These are phyloP conservation scores for Galeopsomyia nigrocyanea DNA, from an alignment of 2,888 invertebrate genomes.

Conservation along the genomic window DNA sequence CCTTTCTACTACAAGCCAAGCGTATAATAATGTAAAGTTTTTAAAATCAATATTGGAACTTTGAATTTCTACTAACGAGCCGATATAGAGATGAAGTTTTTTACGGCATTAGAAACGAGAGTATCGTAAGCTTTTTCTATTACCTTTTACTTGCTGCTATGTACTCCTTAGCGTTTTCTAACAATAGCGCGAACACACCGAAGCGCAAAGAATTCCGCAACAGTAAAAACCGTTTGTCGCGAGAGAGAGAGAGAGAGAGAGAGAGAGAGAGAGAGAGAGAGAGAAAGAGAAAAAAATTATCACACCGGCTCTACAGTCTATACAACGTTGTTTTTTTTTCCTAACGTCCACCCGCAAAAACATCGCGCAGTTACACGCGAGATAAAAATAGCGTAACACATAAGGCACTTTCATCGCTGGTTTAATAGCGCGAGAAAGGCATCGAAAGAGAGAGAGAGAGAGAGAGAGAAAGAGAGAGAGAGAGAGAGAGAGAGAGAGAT, in stretches of 20 bases:
- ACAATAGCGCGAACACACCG: constrained; percentile 5
- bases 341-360: not conserved
- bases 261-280: constrained; percentile 9
- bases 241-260: not conserved
- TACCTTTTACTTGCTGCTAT: no score
- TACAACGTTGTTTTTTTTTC: no score
- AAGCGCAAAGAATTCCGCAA: not conserved
- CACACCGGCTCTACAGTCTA: no score
- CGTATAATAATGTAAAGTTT: no score
- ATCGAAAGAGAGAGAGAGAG: constrained; percentile 1
- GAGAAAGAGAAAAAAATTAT: not conserved
- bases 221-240: not conserved
- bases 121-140: not conserved
- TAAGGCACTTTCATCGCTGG: constrained; percentile 17
- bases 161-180: no score
- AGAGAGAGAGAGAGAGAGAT: constrained; percentile 1
- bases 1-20: no score
- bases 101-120: no score
- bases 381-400: not conserved
- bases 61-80: no score
- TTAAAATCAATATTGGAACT: no score
- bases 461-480: constrained; percentile 16
- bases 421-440: constrained; percentile 5
- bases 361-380: not conserved
- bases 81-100: no score